Percentiles rank a stretch among this genome's conserved stretches.
Conservation (phyloP, 2,888 invertebrate species). For the Drosophila kanekoi region DNA sequence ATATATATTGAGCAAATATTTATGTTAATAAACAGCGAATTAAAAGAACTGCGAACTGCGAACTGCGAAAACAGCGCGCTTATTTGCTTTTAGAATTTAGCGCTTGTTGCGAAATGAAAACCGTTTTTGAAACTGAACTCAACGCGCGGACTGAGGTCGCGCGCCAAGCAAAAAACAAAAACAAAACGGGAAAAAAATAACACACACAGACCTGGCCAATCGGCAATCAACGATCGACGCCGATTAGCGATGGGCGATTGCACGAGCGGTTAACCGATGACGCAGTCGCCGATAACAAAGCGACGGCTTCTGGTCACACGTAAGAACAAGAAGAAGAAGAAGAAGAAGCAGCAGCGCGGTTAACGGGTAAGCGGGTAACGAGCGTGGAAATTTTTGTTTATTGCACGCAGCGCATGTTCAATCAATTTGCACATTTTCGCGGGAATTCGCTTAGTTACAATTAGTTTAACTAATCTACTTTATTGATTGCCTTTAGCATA, state of each 20-base stretch:
- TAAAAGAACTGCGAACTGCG: slow-evolving; percentile 69
- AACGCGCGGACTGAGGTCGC: slow-evolving; percentile 53
- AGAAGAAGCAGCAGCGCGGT: background rate
- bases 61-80: slow-evolving; percentile 59
- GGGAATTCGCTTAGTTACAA: slow-evolving; percentile 30
- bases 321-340: background rate
- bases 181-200: slow-evolving; percentile 1
- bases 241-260: slow-evolving; percentile 23
- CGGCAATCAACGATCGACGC: slow-evolving; percentile 34
- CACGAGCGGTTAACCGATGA: slow-evolving; percentile 37
- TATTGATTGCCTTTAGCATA: slow-evolving; percentile 35
- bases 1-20: slow-evolving; percentile 71
- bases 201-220: slow-evolving; percentile 39
- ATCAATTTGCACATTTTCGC: slow-evolving; percentile 53
- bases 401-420: slow-evolving; percentile 53
- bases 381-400: slow-evolving; percentile 53
- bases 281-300: slow-evolving; percentile 28
- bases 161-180: slow-evolving; percentile 43
- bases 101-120: slow-evolving; percentile 75
- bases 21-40: slow-evolving; percentile 65
- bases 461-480: slow-evolving; percentile 48
- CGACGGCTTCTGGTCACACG: slow-evolving; percentile 8
- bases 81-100: slow-evolving; percentile 70
- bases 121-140: slow-evolving; percentile 64
- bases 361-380: slow-evolving; percentile 26